Percentiles rank a stretch among this genome's conserved stretches.
Conservation (phyloP, 1,140 invertebrate species). For the Alviniconcha marisindica region DNA sequence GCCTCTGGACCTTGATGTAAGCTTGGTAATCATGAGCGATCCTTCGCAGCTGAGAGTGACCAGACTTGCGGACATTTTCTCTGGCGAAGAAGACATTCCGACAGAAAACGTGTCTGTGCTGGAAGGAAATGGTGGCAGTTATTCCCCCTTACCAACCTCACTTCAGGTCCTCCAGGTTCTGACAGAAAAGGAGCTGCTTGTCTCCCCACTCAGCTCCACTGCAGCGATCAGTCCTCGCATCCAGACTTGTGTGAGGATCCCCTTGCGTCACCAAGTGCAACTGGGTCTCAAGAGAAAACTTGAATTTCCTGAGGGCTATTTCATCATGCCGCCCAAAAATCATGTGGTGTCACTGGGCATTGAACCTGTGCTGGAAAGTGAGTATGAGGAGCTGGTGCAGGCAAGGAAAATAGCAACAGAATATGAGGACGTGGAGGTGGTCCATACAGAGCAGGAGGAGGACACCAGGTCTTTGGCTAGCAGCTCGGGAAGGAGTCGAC, state of each 20-base stretch:
- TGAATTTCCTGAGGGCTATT: conserved; percentile 42
- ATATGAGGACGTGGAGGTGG: conserved; percentile 42
- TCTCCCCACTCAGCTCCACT: conserved; percentile 27
- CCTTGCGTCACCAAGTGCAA: conserved; percentile 8
- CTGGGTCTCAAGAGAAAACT: conserved; percentile 34
- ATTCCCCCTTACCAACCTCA: conserved; percentile 23
- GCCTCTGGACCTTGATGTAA: conserved; percentile 50
- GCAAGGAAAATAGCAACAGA: conserved; percentile 32
- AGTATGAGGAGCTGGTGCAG: conserved; percentile 39
- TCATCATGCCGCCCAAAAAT: conserved; percentile 31
- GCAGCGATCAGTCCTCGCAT: conserved; percentile 36
- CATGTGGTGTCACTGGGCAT: conserved; percentile 18
- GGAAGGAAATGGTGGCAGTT: conserved; percentile 28
- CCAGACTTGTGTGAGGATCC: conserved; percentile 29
- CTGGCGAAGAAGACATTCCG: conserved; percentile 27
- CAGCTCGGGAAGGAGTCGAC: conserved; percentile 16
- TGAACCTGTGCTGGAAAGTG: conserved; percentile 34
- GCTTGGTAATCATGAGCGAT: conserved; percentile 34
- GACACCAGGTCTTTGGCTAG: conserved; percentile 1
- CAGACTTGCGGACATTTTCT: conserved; percentile 41
- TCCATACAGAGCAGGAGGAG: not conserved
- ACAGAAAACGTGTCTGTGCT: conserved; percentile 38
- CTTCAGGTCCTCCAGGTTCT: conserved; percentile 34
- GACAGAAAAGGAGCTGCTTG: conserved; percentile 29
- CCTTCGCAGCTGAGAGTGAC: conserved; percentile 24